Percentiles rank a stretch among this genome's conserved stretches.
These are phyloP conservation scores for Halcyon badia DNA, from an alignment of 2,797 vertebrate genomes.

Conservation along the genomic window DNA sequence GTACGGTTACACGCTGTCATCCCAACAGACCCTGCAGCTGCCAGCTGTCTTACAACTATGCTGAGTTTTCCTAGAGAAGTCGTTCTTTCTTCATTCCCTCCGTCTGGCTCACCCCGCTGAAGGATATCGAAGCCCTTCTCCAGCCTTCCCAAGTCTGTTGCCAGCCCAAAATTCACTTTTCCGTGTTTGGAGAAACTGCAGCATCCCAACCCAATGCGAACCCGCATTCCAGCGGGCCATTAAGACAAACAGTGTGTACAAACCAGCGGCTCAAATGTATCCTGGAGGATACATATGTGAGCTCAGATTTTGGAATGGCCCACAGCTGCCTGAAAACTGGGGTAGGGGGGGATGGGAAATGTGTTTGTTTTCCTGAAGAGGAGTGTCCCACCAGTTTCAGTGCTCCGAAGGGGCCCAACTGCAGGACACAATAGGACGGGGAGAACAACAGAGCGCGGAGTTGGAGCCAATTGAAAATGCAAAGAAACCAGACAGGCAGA, in stretches of 20 bases:
- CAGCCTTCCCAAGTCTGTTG: background rate
- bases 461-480: background rate
- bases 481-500: constrained; percentile 10
- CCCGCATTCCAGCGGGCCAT: background rate
- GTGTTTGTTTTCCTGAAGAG: background rate
- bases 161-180: constrained; percentile 1
- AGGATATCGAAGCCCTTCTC: background rate
- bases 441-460: background rate
- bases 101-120: background rate
- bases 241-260: background rate
- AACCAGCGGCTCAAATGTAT: background rate
- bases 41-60: background rate
- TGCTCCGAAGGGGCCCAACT: background rate
- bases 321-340: background rate
- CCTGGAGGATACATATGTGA: background rate
- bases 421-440: background rate
- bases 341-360: fast-evolving
- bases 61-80: background rate
- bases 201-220: background rate
- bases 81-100: background rate
- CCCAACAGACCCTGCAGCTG: background rate
- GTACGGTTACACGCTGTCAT: background rate
- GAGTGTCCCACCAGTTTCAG: background rate
- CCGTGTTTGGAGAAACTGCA: background rate
- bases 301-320: background rate